Percentiles rank a stretch among this genome's conserved stretches.
Evolutionary conservation across 2,797 vertebrate genomes (phyloP).

Genomic region (Cygnus olor): DNA sequence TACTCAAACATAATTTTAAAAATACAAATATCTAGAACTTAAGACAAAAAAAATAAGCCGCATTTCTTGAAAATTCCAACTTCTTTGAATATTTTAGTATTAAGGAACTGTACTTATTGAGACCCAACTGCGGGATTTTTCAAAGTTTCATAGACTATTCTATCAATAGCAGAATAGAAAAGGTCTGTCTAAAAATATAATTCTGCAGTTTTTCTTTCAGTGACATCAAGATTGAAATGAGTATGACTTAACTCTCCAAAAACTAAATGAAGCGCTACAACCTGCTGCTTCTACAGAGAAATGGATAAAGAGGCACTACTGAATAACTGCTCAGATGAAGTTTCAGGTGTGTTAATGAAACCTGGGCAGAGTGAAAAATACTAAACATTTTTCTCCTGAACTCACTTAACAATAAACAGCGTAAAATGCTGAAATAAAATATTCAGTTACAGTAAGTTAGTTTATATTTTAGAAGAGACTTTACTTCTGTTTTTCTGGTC

Average conservation of each 20-base stretch:
- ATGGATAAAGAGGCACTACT: background rate
- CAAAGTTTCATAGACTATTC: background rate
- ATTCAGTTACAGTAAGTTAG: background rate
- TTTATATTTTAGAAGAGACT: background rate
- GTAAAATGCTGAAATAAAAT: background rate
- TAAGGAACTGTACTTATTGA: background rate
- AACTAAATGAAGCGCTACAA: background rate
- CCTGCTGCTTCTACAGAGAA: background rate
- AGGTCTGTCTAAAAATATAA: background rate
- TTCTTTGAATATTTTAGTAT: background rate
- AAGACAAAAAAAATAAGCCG: background rate
- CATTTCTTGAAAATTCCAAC: background rate
- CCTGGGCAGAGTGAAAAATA: background rate
- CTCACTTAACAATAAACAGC: background rate
- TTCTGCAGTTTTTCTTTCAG: background rate
- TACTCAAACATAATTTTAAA: background rate
- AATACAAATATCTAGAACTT: background rate
- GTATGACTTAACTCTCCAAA: background rate
- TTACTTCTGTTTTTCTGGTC: background rate
- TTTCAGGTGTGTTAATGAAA: background rate
- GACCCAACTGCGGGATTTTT: background rate
- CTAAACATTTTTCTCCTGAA: background rate
- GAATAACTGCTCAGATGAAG: background rate
- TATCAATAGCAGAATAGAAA: background rate
- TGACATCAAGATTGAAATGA: background rate